Evolutionary conservation across 2,888 invertebrate genomes (phyloP), one percentile per base, ranked within the genome.

Genomic region (Exephanes ischioxanthus): DNA sequence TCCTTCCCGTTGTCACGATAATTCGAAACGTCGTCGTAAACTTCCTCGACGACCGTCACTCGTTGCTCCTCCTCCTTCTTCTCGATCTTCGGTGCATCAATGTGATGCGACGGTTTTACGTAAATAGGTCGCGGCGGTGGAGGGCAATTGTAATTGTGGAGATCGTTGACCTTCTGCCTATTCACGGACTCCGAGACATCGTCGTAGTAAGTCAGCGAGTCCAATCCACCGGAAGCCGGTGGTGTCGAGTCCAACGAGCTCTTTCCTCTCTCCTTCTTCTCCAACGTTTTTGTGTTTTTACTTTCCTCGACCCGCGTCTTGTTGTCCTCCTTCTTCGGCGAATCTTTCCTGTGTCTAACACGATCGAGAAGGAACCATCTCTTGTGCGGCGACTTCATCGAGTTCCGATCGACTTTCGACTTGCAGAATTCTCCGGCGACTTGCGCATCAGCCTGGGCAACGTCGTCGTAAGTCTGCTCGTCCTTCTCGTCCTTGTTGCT

Each of bases 51-150:
- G 2, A 53, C 41, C 1, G 68, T 53, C 11, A 78, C 73, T 16
- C 61, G 61, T 2, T 76, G 4, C 0, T 51, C 78, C 3, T 67
- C 80, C 11, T 78, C 67, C 14, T 1, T 37, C 19, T 67, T 41
- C 14, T 19, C 41, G 5, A 41, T 67, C 67, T n/a, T 30, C 3
- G 75, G 41, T 7, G 48, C 41, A 11, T 48, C 7, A 26, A 55
- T 53, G 7, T 58, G 71, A 55, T 33, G 61, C 22, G 90, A 87
- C 2, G 91, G 89, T 61, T 89, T 88, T 22, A 82, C 78, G 33
- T 89, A 89, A 80, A 94, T 87, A 1, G 93, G 92, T 48, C 92
- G 88, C 0, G 94, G 93, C 2, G 90, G 90, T 1, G 94, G 93
- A 4, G 91, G 93, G 37, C 87, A 89, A 41, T 89, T 89, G 72